These are phyloP conservation scores for Leptinotarsa rubiginosa DNA, from an alignment of 2,888 invertebrate genomes.

Conservation along the genomic window DNA sequence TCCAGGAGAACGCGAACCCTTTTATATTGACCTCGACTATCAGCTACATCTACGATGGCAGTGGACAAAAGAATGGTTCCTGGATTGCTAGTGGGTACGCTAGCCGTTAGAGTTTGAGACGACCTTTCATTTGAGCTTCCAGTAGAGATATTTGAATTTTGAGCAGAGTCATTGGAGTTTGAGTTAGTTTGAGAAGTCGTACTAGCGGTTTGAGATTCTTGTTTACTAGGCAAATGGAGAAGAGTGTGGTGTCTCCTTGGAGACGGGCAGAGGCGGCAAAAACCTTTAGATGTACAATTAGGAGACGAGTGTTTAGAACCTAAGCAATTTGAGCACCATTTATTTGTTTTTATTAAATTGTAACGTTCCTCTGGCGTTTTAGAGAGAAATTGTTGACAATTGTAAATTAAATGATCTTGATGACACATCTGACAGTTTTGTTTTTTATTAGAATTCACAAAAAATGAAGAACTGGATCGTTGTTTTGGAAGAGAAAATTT, in stretches of 20 bases:
- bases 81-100: neutral
- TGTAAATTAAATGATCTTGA: conserved; percentile 6
- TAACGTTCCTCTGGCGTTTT: conserved; percentile 16
- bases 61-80: conserved; percentile 13
- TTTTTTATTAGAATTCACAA: conserved; percentile 14
- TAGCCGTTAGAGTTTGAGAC: neutral
- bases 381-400: conserved; percentile 12
- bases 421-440: conserved; percentile 17
- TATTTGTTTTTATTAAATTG: neutral
- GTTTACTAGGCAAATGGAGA: no score
- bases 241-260: neutral
- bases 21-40: neutral
- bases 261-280: neutral
- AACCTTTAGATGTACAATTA: neutral
- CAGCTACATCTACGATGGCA: conserved; percentile 12
- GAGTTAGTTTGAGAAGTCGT: neutral
- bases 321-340: conserved; percentile 19
- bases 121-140: neutral
- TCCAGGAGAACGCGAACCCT: conserved; percentile 1
- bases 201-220: neutral
- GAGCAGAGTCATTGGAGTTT: neutral
- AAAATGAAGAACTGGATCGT: neutral
- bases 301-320: conserved; percentile 6
- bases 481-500: neutral
- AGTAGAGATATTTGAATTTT: neutral